Evolutionary conservation across 2,888 invertebrate species (phyloP).

Genomic region (Bellardia pandia): DNA sequence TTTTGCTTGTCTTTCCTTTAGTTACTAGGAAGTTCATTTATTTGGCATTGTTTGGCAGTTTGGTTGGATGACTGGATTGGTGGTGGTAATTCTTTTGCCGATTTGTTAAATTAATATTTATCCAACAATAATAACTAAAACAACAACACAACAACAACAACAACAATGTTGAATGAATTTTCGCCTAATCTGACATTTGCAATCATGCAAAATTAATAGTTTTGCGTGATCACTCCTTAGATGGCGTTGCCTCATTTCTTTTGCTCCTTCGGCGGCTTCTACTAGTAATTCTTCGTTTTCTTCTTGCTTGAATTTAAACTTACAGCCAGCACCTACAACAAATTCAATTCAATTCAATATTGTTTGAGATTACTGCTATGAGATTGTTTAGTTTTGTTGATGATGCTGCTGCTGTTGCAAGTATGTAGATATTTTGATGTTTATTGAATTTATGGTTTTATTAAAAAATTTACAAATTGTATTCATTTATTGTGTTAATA

Average conservation of each 20-base stretch:
- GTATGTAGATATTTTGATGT: constrained; percentile 60
- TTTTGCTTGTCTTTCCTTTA: constrained; percentile 48
- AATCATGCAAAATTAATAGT: constrained; percentile 74
- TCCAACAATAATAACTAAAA: constrained; percentile 28
- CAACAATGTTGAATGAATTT: constrained; percentile 72
- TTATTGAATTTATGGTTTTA: constrained; percentile 69
- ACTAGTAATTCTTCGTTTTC: not conserved
- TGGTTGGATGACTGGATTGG: constrained; percentile 12
- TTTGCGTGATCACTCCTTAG: constrained; percentile 73
- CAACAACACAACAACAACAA: constrained; percentile 42
- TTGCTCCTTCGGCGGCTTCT: constrained; percentile 44
- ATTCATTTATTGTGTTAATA: constrained; percentile 62
- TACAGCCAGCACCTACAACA: constrained; percentile 32
- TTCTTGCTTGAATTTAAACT: not conserved
- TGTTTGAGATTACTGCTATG: constrained; percentile 47
- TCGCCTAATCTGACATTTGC: constrained; percentile 73
- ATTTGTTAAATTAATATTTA: constrained; percentile 76
- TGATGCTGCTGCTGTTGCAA: not conserved
- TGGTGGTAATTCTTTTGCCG: constrained; percentile 72
- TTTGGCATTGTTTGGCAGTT: constrained; percentile 11
- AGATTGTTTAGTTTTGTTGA: constrained; percentile 50
- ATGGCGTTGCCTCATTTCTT: constrained; percentile 62
- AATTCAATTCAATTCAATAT: constrained; percentile 59
- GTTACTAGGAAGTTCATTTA: constrained; percentile 66
- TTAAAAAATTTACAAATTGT: constrained; percentile 66